Conservation (phyloP, 92 coral and sea anemone species). For the Nematostella vectensis region DNA sequence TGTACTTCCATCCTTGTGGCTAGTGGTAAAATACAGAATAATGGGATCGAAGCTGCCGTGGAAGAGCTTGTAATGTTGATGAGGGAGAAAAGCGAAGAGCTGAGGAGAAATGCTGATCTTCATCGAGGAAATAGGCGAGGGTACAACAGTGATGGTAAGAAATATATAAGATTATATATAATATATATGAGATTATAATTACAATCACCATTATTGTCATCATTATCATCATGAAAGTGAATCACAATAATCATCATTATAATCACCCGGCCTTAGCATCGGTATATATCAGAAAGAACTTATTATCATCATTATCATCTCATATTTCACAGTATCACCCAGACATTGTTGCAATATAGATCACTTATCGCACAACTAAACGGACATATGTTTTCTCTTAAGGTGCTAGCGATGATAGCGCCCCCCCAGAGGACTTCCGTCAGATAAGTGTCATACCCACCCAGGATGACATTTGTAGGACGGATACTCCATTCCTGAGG, state of each 20-base stretch:
- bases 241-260: no score
- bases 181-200: no score
- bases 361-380: no score
- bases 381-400: no score
- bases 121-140: constrained; percentile 18
- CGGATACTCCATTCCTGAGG: constrained; percentile 48
- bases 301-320: no score
- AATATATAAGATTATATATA: background rate
- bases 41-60: constrained; percentile 22
- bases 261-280: no score
- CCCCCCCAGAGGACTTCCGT: constrained; percentile 88
- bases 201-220: no score
- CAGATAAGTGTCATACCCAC: constrained; percentile 65
- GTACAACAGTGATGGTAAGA: constrained; percentile 35
- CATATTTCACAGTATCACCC: no score
- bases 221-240: no score
- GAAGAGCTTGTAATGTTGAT: constrained; percentile 32
- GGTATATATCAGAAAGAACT: no score
- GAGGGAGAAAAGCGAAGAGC: constrained; percentile 48
- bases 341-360: no score
- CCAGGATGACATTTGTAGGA: constrained; percentile 53
- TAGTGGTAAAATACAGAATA: constrained; percentile 7
- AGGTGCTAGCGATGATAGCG: no score
- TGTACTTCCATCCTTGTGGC: constrained; percentile 8
- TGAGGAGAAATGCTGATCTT: constrained; percentile 36